Conservation (phyloP, 2,797 vertebrate species). For the Coreius guichenoti region DNA sequence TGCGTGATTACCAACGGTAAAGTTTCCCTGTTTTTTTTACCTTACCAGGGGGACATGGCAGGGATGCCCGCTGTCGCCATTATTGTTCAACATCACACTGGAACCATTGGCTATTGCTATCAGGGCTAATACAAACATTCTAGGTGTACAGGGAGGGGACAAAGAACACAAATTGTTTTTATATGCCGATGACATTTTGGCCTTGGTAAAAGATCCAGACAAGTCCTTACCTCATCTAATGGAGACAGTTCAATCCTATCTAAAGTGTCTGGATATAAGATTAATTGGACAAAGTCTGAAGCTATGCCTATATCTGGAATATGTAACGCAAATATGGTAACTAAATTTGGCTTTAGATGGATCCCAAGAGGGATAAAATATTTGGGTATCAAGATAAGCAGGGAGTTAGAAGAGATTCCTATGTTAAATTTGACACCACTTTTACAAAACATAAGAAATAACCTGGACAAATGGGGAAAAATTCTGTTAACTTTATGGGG, state of each 20-base stretch:
- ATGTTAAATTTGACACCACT: too few relatives aligned
- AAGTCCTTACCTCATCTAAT: background rate
- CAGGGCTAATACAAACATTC: background rate
- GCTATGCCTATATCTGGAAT: background rate
- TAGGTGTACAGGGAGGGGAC: background rate
- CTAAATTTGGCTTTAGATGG: conserved; percentile 23
- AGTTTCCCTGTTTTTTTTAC: background rate
- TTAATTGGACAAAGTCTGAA: background rate
- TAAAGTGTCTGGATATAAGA: background rate
- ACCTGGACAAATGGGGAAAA: too few relatives aligned
- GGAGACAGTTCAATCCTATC: background rate
- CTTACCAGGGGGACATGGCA: background rate
- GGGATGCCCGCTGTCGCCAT: background rate
- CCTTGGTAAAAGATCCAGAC: background rate
- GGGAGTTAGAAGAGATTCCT: too few relatives aligned
- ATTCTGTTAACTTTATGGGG: conserved; percentile 34
- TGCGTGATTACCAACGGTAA: background rate
- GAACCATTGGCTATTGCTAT: background rate
- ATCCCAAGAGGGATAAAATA: conserved; percentile 28
- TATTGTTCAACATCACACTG: background rate
- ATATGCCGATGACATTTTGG: background rate
- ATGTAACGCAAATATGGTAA: background rate
- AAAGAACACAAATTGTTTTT: conserved; percentile 6
- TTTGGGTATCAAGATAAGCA: too few relatives aligned
- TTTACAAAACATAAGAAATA: too few relatives aligned